Evolutionary conservation across 1,140 invertebrate species (phyloP).

Genomic region (Drosophila pandora): DNA sequence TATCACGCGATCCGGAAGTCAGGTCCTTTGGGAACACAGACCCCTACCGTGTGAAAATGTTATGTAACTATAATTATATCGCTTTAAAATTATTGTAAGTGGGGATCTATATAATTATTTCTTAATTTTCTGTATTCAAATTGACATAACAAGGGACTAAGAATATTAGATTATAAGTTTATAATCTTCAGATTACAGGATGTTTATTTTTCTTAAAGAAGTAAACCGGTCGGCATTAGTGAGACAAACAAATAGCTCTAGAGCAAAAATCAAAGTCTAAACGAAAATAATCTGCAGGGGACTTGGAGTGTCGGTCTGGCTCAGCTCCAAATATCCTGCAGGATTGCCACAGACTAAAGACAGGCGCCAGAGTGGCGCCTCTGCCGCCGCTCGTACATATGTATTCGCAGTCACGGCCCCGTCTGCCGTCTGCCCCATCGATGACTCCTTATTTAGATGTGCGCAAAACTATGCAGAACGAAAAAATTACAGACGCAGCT

Average conservation of each 20-base stretch:
- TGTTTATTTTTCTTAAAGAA: no score
- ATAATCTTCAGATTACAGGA: background rate
- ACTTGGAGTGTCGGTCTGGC: conserved; percentile 20
- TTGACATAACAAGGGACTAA: no score
- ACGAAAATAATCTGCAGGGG: conserved; percentile 25
- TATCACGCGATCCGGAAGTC: conserved; percentile 10
- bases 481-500: conserved; percentile 68
- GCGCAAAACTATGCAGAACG: conserved; percentile 60
- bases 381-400: conserved; percentile 19
- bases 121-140: background rate
- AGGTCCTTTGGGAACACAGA: background rate
- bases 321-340: conserved; percentile 38
- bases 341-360: conserved; percentile 42
- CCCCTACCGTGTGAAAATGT: conserved; percentile 22
- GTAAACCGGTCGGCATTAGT: background rate
- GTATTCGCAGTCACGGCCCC: conserved; percentile 24
- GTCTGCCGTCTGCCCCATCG: conserved; percentile 47
- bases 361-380: conserved; percentile 60
- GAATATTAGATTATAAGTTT: no score
- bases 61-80: conserved; percentile 19
- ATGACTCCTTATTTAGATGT: conserved; percentile 64
- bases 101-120: background rate
- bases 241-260: background rate
- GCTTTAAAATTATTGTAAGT: background rate
- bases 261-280: background rate